Evolutionary conservation across 2,888 invertebrate species (phyloP).

Genomic region (Mamestra brassicae): DNA sequence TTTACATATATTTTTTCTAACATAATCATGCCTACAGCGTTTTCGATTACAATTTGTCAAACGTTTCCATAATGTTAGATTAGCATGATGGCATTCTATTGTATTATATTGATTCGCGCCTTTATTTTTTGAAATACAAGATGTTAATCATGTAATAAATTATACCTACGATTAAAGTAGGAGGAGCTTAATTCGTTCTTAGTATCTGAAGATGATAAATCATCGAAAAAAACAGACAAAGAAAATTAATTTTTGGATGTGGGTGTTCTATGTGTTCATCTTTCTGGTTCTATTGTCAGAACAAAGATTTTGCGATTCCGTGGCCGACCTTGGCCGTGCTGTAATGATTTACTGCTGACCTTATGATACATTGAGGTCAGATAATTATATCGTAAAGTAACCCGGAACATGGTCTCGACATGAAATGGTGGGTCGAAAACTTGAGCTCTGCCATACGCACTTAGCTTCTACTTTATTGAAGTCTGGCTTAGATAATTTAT

Average conservation of each 20-base stretch:
- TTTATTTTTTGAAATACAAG: conserved; percentile 42
- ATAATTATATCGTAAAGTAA: conserved; percentile 78
- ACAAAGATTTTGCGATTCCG: conserved; percentile 60
- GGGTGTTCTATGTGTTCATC: conserved; percentile 68
- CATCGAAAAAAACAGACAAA: conserved; percentile 46
- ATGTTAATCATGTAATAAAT: conserved; percentile 57
- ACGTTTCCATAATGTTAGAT: conserved; percentile 39
- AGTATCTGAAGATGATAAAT: conserved; percentile 41
- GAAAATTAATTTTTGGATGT: conserved; percentile 52
- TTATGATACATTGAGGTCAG: conserved; percentile 77
- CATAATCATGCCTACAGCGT: conserved; percentile 46
- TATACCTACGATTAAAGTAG: conserved; percentile 40
- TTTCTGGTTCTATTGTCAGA: conserved; percentile 66
- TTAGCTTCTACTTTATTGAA: conserved; percentile 26
- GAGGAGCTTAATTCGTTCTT: conserved; percentile 31
- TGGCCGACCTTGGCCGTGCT: conserved; percentile 75
- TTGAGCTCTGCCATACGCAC: conserved; percentile 78
- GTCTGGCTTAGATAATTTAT: conserved; percentile 21
- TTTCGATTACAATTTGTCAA: conserved; percentile 44
- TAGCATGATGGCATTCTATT: conserved; percentile 60
- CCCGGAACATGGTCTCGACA: conserved; percentile 81
- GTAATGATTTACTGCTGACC: conserved; percentile 80
- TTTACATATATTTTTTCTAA: conserved; percentile 25
- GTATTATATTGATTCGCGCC: conserved; percentile 47
- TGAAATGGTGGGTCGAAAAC: conserved; percentile 77